Percentiles rank a stretch among this genome's conserved stretches.
Evolutionary conservation across 2,797 vertebrate species (phyloP).

Genomic region (Sardinella longiceps): DNA sequence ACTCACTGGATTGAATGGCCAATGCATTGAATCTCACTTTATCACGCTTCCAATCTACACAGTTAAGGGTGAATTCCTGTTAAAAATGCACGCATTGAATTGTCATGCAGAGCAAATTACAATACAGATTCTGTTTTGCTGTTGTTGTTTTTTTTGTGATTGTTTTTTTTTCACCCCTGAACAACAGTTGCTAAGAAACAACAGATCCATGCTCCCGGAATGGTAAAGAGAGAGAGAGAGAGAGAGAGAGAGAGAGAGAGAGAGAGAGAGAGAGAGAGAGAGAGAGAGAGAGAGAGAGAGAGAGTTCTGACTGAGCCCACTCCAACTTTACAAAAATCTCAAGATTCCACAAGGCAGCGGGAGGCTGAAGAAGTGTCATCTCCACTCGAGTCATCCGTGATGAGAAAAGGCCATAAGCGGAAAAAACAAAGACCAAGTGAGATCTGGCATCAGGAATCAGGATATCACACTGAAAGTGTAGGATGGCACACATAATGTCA

Average conservation of each 20-base stretch:
- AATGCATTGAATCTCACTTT: background rate
- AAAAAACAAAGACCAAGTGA: background rate
- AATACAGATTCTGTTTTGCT: background rate
- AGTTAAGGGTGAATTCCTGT: background rate
- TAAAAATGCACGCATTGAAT: background rate
- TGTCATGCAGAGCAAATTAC: background rate
- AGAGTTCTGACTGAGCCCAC: background rate
- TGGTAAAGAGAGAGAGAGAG: background rate
- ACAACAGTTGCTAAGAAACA: constrained; percentile 23
- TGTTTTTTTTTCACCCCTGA: background rate
- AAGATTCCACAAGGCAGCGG: background rate
- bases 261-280: background rate
- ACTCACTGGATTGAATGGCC: background rate
- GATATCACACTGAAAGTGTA: background rate
- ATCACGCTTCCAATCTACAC: background rate
- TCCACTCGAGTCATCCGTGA: background rate
- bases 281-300: background rate
- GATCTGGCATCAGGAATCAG: background rate
- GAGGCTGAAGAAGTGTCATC: background rate
- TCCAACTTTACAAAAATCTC: background rate
- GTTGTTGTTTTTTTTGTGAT: background rate
- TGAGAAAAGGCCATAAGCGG: background rate
- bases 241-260: background rate
- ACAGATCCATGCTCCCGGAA: background rate
- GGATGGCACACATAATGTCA: background rate